Percentiles rank a stretch among this genome's conserved stretches.
These are phyloP conservation scores for Tromatobia lineatoria DNA, from an alignment of 2,888 invertebrate genomes.

Conservation along the genomic window DNA sequence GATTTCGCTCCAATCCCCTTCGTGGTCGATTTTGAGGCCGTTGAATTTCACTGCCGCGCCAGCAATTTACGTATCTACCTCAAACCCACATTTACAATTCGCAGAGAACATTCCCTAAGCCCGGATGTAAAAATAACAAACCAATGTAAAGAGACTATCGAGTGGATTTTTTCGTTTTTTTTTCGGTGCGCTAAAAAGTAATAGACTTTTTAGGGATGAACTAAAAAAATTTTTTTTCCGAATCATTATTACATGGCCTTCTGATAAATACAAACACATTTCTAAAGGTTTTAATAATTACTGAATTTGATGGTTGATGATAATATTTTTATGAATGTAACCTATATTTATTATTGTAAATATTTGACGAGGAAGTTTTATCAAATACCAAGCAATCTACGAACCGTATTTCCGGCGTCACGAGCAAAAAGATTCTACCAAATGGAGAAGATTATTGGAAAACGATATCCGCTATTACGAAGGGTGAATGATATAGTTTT, in stretches of 20 bases:
- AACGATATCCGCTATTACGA: no score
- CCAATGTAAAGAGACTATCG: neutral
- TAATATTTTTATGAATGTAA: no score
- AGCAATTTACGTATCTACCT: constrained; percentile 13
- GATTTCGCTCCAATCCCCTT: constrained; percentile 17
- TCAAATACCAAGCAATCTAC: no score
- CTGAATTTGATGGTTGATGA: no score
- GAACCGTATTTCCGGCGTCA: no score
- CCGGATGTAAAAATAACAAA: neutral
- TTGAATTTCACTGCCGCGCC: constrained; percentile 29
- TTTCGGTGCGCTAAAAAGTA: neutral
- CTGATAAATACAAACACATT: neutral
- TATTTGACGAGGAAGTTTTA: no score
- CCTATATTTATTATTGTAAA: no score
- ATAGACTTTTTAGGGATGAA: neutral
- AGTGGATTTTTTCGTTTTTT: neutral
- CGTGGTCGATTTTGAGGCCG: constrained; percentile 39
- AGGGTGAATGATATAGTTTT: no score
- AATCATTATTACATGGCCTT: neutral
- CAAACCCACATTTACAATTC: neutral
- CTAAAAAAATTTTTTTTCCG: neutral
- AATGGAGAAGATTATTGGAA: no score
- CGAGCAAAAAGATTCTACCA: no score
- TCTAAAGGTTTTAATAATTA: neutral
- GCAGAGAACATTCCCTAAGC: neutral